A percentile compares a stretch with the other conserved stretches of the same genome.
phyloP scores from a whole-genome alignment of 2,888 invertebrate species.

The Cheiracanthium punctorium region DNA sequence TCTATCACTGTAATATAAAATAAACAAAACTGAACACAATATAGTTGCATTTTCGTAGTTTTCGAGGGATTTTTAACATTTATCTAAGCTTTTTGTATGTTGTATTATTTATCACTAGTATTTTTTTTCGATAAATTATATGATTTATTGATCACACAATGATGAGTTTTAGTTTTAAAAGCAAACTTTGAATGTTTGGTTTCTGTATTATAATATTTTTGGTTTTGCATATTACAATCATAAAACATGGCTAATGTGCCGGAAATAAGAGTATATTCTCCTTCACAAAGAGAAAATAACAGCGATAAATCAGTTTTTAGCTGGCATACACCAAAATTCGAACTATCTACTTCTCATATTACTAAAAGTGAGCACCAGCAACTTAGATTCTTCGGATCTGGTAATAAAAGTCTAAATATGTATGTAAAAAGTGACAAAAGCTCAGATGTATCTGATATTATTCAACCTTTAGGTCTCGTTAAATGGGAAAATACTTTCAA shows the following conservation, averaged over 20 bases:
- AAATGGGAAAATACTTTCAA: slow-evolving; percentile 80
- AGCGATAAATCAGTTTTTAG: slow-evolving; percentile 46
- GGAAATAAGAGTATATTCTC: slow-evolving; percentile 71
- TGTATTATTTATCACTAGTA: too few relatives aligned
- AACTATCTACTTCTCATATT: slow-evolving; percentile 26
- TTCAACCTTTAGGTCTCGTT: slow-evolving; percentile 38
- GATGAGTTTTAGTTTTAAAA: too few relatives aligned
- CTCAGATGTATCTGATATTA: slow-evolving; percentile 44
- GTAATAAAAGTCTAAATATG: slow-evolving; percentile 37
- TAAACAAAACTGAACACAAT: too few relatives aligned
- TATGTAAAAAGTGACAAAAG: slow-evolving; percentile 45
- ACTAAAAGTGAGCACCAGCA: slow-evolving; percentile 44
- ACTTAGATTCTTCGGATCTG: slow-evolving; percentile 53
- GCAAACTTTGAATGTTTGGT: too few relatives aligned
- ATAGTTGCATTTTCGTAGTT: too few relatives aligned
- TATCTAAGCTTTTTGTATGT: too few relatives aligned
- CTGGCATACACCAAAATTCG: slow-evolving; percentile 60
- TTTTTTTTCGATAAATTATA: too few relatives aligned
- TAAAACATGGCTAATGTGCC: slow-evolving; percentile 63
- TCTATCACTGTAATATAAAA: too few relatives aligned
- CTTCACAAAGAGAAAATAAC: slow-evolving; percentile 66
- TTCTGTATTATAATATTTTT: too few relatives aligned
- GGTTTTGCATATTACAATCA: not conserved
- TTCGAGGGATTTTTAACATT: too few relatives aligned
- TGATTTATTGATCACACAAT: too few relatives aligned